Percentiles rank a stretch among this genome's conserved stretches.
These are phyloP conservation scores for Caiman crocodilus DNA, from an alignment of 2,797 vertebrate species.

Conservation along the genomic window DNA sequence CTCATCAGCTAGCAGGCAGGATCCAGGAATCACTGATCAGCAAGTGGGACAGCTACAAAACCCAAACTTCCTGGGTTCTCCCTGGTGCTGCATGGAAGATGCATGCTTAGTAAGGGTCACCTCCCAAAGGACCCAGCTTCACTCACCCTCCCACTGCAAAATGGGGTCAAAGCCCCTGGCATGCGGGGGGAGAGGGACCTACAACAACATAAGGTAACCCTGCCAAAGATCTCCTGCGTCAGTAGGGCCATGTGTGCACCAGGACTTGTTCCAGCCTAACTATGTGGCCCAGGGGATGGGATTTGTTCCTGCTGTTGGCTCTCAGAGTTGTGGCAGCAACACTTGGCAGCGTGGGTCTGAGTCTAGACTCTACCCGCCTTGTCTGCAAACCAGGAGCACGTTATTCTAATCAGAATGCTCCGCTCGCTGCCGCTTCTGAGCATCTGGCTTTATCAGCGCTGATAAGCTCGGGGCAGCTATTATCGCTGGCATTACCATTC, in stretches of 20 bases:
- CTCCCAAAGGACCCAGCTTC: background rate
- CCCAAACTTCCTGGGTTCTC: background rate
- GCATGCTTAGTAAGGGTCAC: too few species aligned
- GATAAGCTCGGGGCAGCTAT: background rate
- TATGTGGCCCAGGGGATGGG: rapidly evolving
- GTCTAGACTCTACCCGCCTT: background rate
- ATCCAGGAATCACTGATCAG: background rate
- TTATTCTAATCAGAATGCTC: too few species aligned
- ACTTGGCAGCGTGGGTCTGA: background rate
- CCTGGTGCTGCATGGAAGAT: background rate
- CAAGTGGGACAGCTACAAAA: background rate
- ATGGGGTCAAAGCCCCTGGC: background rate
- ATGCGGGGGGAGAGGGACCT: too few species aligned
- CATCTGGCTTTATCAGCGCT: background rate
- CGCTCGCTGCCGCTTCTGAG: background rate
- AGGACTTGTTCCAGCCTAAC: background rate
- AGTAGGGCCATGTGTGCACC: rapidly evolving
- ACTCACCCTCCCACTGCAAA: background rate
- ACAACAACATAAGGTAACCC: too few species aligned
- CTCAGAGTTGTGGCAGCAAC: background rate
- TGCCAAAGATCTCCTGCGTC: background rate
- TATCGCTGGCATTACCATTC: background rate
- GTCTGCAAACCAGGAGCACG: background rate
- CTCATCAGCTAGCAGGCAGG: background rate
- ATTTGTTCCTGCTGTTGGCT: background rate